Conservation (phyloP, 30 jellyfish, hydroid and myxozoan genomes). For the Hydractinia echinata region DNA sequence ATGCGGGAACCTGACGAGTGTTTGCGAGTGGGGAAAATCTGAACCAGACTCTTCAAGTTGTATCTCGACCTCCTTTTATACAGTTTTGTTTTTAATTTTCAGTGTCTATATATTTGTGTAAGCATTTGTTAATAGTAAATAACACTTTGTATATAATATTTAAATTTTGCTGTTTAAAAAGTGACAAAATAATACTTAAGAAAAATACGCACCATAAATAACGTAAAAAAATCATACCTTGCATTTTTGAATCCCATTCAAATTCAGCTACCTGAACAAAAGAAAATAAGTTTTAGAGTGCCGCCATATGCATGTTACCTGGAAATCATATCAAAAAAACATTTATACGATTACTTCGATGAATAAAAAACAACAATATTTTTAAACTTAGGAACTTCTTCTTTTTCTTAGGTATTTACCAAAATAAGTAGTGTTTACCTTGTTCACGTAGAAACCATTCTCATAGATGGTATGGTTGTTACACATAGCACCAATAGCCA, state of each 20-base stretch:
- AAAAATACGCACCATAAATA: not conserved
- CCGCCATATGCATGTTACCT: not conserved
- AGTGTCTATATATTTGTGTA: too few species aligned
- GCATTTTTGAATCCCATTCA: conserved; percentile 88
- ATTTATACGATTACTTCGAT: not conserved
- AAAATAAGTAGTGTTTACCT: conserved; percentile 35
- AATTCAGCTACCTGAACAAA: conserved; percentile 72
- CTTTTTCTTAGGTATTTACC: not conserved
- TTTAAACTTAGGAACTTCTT: not conserved
- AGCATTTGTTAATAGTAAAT: too few species aligned
- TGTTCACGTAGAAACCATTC: conserved; percentile 55
- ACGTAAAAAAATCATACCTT: conserved; percentile 37
- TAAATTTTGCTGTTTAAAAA: too few species aligned
- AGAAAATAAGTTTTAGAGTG: not conserved
- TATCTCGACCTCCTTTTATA: not conserved
- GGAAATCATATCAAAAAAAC: not conserved
- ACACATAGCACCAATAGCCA: conserved; percentile 98
- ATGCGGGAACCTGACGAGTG: not conserved
- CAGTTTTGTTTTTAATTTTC: not conserved
- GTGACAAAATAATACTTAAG: not conserved
- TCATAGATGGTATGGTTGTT: conserved; percentile 77
- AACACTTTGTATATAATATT: too few species aligned
- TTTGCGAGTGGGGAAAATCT: conserved; percentile 7
- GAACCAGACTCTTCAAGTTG: not conserved
- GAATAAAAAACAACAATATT: not conserved